Evolutionary conservation across 2,113 vertebrate species (phyloP), one percentile per base, ranked within the genome.

Genomic region (Glaucidium brasilianum): DNA sequence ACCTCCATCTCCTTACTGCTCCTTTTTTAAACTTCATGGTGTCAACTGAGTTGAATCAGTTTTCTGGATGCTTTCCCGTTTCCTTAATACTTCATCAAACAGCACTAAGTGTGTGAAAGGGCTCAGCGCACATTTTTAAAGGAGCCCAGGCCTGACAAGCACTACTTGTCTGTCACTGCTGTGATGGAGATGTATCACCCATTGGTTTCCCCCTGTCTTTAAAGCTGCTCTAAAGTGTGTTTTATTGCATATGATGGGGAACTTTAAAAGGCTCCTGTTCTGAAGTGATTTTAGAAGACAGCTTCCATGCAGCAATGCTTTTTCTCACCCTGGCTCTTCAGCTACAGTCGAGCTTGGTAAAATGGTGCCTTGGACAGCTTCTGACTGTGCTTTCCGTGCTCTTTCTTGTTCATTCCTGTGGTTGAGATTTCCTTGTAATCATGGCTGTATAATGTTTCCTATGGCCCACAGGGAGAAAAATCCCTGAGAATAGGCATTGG

Each of bases 51-150:
- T 64, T 75, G 75, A 94, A 75, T 37, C 85, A 85, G 83, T 85
- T 94, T 73, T 91, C 95, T 97, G 97, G 86, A 94, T 2, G 5
- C 49, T 62, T 95, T 94, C 96, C 91, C 83, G 81, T 75, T 95
- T 93, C 94, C 90, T 93, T 60, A 86, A 27, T 81, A 62, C 43
- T 76, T 94, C 90, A 73, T 22, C 73, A 89, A 97, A 66, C 64
- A 91, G 56, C 76, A 67, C 72, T 39, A 20, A 58, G 52, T 78
- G 58, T 19, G 73, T 2, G 18, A 92, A 92, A 92, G 69, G 66
- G 45, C 73, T 81, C 73, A 45, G 68, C 6, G 6, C 23, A 47
- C 45, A 21, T 78, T 79, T 92, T 94, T 95, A 82, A 94, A 92
- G 69, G 56, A 92, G 69, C 34, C 12, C 73, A 68, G 77, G 84